Base-by-base conservation (phyloP, 2,113 vertebrate genomes). In the Perca schrenkii region DNA sequence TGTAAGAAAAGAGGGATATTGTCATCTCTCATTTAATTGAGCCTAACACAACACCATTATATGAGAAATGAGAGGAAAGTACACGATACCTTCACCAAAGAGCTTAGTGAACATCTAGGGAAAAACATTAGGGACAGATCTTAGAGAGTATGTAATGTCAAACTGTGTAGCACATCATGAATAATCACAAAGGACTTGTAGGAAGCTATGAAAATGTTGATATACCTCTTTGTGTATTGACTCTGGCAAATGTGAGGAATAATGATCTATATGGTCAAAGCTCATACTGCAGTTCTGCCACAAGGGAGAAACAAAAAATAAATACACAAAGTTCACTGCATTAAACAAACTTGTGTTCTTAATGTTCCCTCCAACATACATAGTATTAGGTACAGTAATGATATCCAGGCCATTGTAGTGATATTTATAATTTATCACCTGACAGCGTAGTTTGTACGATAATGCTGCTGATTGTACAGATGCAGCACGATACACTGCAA, bases 361-460 rank as follows among this genome's bases (percentile, higher is more conserved):
- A 10, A 46, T 19, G 4, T 67, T 47, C 1, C 4, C 8, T 14
- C 40, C n/a, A 72, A 77, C 14, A 31, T 15, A 52, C 16, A 60
- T 17, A 43, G 14, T 25, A 36, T 14, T 2, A 68, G 25, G 8
- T 31, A 6, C 16, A 64, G 22, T 13, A n/a, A 15, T 36, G 21
- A 53, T 6, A 58, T 56, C 22, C 6, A 47, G 22, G 46, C 1
- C 8, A 4, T 16, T 31, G 6, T 19, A n/a, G 6, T 4, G 49
- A 34, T 8, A 46, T 16, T 64, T 34, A 7, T 15, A 57, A 34
- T 65, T 19, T 21, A 1, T 88, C n/a, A 92, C 91, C 91, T 91
- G 91, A 49, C 91, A 91, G 46, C 1, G 57, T 12, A 91, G 3
- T 65, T 61, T 57, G 63, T 56, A 82, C 0, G 1, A 28, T 17